Evolutionary conservation across 2,113 vertebrate genomes (phyloP), one percentile per base, ranked within the genome.

Genomic region (Pardalotus punctatus): DNA sequence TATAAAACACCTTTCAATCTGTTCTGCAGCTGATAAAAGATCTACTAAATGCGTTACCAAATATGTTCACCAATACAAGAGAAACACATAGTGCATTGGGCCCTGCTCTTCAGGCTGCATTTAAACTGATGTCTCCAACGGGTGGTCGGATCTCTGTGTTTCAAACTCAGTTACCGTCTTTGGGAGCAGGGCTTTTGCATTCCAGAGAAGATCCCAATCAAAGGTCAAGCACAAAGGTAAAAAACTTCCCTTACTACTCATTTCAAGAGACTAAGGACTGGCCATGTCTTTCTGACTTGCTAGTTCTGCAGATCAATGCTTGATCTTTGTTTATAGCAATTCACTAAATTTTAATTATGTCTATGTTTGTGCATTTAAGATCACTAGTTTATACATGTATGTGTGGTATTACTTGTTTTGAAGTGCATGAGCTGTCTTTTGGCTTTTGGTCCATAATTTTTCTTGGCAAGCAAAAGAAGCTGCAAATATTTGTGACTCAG

Each of bases 141-240:
- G 99, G 99, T 29, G 99, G 99, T 5, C 98, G 99, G 4, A 97
- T 99, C 91, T 98, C 99, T 16, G 99, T 99, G 57, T 99, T 99
- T 97, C 99, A 99, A 96, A 99, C 99, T 38, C 99, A 99, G 97
- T 97, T 99, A 72, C 99, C 99, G 3, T 99, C 99, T 33, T 88
- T 99, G 90, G 99, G 99, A 7, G 98, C 98, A 0, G 99, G 99
- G 9, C 97, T 97, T 54, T 97, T 99, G 95, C 99, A 99, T 89
- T 99, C 99, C 17, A 98, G 99, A 95, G 99, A 99, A 96, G 99
- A 99, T 96, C 99, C 99, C 77, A 99, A 99, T 97, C 99, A 99
- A 95, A 99, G 99, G 84, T 99, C 99, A 11, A 99, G 98, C 97
- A 98, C 98, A 38, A 99, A 99, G 99, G 99, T 99, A 97, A 36